Base-by-base conservation (phyloP, 2,888 invertebrate genomes). In the Athrips mouffetella region DNA sequence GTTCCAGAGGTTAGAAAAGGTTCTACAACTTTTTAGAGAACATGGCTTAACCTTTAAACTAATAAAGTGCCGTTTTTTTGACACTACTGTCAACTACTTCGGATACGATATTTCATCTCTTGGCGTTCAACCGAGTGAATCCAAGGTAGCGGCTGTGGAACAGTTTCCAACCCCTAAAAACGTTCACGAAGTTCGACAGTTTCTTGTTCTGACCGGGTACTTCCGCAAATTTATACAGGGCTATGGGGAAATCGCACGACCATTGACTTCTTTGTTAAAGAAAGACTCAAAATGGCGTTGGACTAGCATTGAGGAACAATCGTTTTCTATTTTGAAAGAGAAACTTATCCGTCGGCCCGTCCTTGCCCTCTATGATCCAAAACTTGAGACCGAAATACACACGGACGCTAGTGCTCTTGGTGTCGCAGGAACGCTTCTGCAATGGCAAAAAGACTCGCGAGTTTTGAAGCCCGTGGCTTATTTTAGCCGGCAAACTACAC, bases 381-480 rank as follows among this genome's bases (percentile, higher is more conserved):
- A n/a, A n/a, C n/a, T n/a, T n/a, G n/a, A n/a, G n/a, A n/a, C n/a
- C n/a, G n/a, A n/a, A n/a, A n/a, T n/a, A n/a, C n/a, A n/a, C n/a
- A n/a, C n/a, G n/a, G n/a, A n/a, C n/a, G n/a, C n/a, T n/a, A 65
- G 64, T 47, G 20, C 50, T 2, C 4, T 53, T 1, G 71, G 72
- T 0, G 55, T 64, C 37, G 71, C 67, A 11, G 62, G 63, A 2
- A 59, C 67, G 6, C 37, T 71, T 3, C n/a, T 73, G 55, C 67
- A 58, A n/a, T n/a, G n/a, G n/a, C n/a, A n/a, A n/a, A n/a, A n/a
- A n/a, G n/a, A n/a, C n/a, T n/a, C n/a, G n/a, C n/a, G n/a, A n/a
- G n/a, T n/a, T n/a, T n/a, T n/a, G n/a, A n/a, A n/a, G n/a, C n/a
- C n/a, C n/a, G n/a, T n/a, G n/a, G n/a, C n/a, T n/a, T n/a, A n/a